Conservation (phyloP, 1,140 invertebrate genomes). For the Varroa destructor region DNA sequence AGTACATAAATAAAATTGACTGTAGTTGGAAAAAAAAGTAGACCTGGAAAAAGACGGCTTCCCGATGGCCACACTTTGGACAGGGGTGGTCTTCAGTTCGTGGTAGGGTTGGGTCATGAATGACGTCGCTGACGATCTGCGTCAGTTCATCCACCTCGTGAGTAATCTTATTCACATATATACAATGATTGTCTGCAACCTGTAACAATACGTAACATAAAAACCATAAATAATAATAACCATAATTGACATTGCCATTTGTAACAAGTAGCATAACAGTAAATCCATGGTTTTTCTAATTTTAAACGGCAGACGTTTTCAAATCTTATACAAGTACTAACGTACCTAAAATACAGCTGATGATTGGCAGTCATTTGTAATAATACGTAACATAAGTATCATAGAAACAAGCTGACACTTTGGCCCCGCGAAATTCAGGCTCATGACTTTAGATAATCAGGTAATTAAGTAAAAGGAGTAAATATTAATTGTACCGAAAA, state of each 20-base stretch:
- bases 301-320: too few species aligned
- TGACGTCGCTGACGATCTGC: constrained; percentile 92
- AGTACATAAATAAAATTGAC: constrained; percentile 28
- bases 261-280: background rate
- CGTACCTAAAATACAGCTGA: too few species aligned
- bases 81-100: constrained; percentile 95
- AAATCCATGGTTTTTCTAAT: too few species aligned
- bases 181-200: constrained; percentile 90
- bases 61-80: constrained; percentile 80
- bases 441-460: too few species aligned
- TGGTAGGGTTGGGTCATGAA: constrained; percentile 92
- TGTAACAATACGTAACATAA: constrained; percentile 77
- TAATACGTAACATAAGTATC: too few species aligned
- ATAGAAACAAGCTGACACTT: too few species aligned
- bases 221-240: constrained; percentile 47
- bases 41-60: constrained; percentile 85
- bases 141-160: constrained; percentile 99
- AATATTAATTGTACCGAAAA: too few species aligned
- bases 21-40: constrained; percentile 43
- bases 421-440: too few species aligned
- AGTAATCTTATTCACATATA: constrained; percentile 99
- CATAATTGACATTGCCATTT: constrained; percentile 14
- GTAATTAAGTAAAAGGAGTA: too few species aligned
- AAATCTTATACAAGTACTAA: too few species aligned
- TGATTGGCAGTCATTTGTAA: too few species aligned